Base-by-base conservation (phyloP, 1,140 invertebrate species). In the Meloidogyne hapla region DNA sequence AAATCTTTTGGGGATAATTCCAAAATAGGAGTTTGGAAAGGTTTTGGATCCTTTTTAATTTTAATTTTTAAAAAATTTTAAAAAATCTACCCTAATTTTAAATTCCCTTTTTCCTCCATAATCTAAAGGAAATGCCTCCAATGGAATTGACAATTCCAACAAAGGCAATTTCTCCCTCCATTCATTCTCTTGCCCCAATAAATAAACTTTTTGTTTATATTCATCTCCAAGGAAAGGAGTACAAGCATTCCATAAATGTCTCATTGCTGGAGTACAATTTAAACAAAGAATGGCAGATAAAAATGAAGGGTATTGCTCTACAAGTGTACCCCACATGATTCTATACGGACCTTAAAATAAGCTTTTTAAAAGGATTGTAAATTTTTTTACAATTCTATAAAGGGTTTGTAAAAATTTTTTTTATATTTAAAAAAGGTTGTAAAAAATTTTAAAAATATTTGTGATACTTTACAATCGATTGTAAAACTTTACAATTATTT, bases 261-360 rank as follows among this genome's bases (percentile, higher is more conserved):
- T 80, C 71, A 80, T 80, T 64, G 77, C 77, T 3, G 62, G 48
- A 28, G 79, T 66, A 38, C 79, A 62, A 73, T 80, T 79, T 3
- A 80, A 40, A 28, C 74, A 61, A 26, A 80, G 18, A 48, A 80
- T 74, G 28, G 79, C 40, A 23, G 26, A 33, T 23, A 80, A 69
- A 23, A 80, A 33, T 63, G 28, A 74, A 12, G 79, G 72, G 28
- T 80, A 80, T 73, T 80, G 79, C 56, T 80, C 79, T 18, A 80
- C 65, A 21, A 80, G 23, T 33, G 76, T 80, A 28, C 79, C 79
- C 79, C 79, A 80, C 40, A 80, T 61, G 33, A 80, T 80, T 12
- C 79, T 65, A 45, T 80, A 80, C 12, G 79, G 63, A 12, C 79
- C 78, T 80, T 61, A 12, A 63, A 15, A 64, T 0, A 21, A n/a